Evolutionary conservation across 2,113 vertebrate genomes (phyloP), one percentile per base, ranked within the genome.

Genomic region (Cygnus buccinator): DNA sequence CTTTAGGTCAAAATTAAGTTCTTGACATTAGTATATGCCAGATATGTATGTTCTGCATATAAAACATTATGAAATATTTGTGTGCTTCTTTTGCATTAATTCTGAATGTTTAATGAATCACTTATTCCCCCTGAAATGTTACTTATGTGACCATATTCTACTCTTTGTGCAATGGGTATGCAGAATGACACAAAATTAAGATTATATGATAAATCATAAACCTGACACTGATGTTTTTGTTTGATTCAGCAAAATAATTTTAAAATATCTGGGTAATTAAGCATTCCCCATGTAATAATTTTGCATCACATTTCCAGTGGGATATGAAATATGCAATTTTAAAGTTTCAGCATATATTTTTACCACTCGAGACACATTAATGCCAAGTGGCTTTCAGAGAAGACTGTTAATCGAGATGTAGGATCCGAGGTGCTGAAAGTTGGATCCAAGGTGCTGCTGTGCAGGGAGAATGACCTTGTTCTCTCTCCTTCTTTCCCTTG

Each of bases 321-420:
- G 39, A 62, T 78, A 71, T 78, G 21, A 87, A 78, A 73, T 54
- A n/a, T 54, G 35, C 54, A 65, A 31, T 13, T 39, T 81, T 31
- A 66, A 46, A 84, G 6, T 33, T 80, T 39, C 65, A 91, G 52
- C 26, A 41, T 39, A 1, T 74, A 29, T 82, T 91, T 93, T 91
- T 89, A 35, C 7, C n/a, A 37, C 11, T 58, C 70, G 13, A 81
- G 20, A 14, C 57, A 41, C 0, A 0, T 62, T 71, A 67, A 50
- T 67, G 5, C 26, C 6, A 70, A 62, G 20, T 71, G 44, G 44
- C 26, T 85, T 87, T 84, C 50, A 44, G 29, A 87, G 35, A 77
- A 71, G 29, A 23, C 68, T 59, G 6, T 75, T 66, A 46, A 44
- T 72, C 37, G 57, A 48, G 15, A 78, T 66, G 10, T 22, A 75